Base-by-base conservation (phyloP, 1,140 invertebrate species). In the Trinorchestia longiramus region DNA sequence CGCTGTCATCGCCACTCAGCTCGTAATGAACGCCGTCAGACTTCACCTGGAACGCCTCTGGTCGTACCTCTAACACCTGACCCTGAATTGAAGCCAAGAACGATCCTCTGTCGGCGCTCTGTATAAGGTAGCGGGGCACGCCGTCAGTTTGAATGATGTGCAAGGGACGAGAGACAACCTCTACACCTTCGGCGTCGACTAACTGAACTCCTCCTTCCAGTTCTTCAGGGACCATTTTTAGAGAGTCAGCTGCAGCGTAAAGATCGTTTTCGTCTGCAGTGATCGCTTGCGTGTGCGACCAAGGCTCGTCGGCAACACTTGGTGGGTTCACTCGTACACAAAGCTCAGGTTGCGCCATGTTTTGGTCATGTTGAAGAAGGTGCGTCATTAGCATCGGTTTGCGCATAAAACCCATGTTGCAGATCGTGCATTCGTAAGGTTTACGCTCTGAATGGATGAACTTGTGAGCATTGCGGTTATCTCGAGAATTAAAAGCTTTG, bases 361-460 rank as follows among this genome's bases (percentile, higher is more conserved):
- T 96, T 87, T 96, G 96, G 41, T 96, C 96, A 96, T 97, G 96
- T 87, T 97, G 96, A 97, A 98, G 98, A 98, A 98, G 98, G 96
- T 99, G 98, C n/a, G 98, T 97, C 96, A 98, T 98, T 0, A 99
- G 97, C 88, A 98, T 97, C 40, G 98, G 98, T 97, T 99, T 99
- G 43, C 98, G 97, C 98, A 99, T 99, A 97, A 98, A 99, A 19
- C 98, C 98, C 96, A 98, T 98, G 3, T 98, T 98, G 97, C 98
- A 99, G 1, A 98, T 98, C 47, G 98, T 97, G 97, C 98, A 99
- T 97, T 98, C 98, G 97, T 99, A 99, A 0, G 98, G 98, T 97
- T 99, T 99, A 97, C 98, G 98, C 97, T 98, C 98, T 96, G 98
- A 98, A 97, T 99, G 98, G 88, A 98, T 98, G 97, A 98, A 99